Evolutionary conservation across 2,113 vertebrate species (phyloP).

Genomic region (Cheilinus undulatus): DNA sequence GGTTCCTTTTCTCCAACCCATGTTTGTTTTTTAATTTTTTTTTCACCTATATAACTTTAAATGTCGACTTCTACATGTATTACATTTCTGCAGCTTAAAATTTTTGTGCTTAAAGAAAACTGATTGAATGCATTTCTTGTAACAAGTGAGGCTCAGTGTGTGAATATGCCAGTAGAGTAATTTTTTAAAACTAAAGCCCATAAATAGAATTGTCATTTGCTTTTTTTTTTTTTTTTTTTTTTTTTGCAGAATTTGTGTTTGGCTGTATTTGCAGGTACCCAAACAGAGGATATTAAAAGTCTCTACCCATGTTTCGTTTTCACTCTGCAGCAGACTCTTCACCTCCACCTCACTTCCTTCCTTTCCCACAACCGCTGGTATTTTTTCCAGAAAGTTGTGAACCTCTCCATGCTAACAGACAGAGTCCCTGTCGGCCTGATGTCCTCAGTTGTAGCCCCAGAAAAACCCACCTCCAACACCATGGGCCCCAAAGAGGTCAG

Average conservation of each 20-base stretch:
- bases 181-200: too few species aligned
- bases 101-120: too few species aligned
- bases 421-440: conserved; percentile 78
- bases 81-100: not conserved
- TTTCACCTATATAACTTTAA: not conserved
- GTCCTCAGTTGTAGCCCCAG: conserved; percentile 83
- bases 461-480: conserved; percentile 80
- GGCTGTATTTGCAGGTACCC: not conserved
- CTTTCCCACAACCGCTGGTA: not conserved
- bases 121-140: too few species aligned
- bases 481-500: conserved; percentile 85
- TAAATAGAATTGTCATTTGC: not conserved
- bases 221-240: not conserved
- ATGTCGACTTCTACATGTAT: too few species aligned
- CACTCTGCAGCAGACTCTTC: conserved; percentile 7
- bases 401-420: conserved; percentile 73
- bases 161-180: too few species aligned
- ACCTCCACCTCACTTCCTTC: not conserved
- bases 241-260: not conserved
- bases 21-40: not conserved
- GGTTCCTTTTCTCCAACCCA: conserved; percentile 10
- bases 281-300: not conserved
- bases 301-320: not conserved
- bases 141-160: too few species aligned
- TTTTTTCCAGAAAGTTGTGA: conserved; percentile 11